These are phyloP conservation scores for Antheraea yamamai DNA, from an alignment of 2,888 invertebrate genomes.

Conservation along the genomic window DNA sequence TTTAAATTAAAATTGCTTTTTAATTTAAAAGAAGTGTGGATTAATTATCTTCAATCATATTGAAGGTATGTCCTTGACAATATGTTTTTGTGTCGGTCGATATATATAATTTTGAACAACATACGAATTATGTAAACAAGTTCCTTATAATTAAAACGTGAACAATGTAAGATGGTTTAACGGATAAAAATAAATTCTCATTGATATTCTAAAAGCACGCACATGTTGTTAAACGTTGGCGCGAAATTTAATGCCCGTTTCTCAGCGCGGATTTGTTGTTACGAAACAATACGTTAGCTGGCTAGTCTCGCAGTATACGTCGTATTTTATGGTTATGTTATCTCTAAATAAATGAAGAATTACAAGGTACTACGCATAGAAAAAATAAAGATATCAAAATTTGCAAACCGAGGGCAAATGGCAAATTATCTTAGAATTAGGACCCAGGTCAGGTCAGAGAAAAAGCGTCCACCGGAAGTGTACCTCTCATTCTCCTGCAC, in stretches of 20 bases:
- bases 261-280: conserved; percentile 18
- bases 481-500: too few relatives aligned
- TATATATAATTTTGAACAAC: neutral
- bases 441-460: neutral
- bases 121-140: conserved; percentile 17
- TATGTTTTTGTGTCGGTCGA: neutral
- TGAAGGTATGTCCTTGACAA: neutral
- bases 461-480: neutral
- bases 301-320: neutral
- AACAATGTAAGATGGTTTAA: conserved; percentile 15
- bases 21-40: too few relatives aligned
- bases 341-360: neutral
- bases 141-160: conserved; percentile 16
- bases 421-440: neutral
- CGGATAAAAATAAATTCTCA: conserved; percentile 20
- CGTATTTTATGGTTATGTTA: neutral
- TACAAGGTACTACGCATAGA: neutral
- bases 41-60: neutral
- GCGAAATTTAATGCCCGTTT: conserved; percentile 19
- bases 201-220: conserved; percentile 21
- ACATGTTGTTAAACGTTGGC: conserved; percentile 17
- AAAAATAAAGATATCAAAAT: neutral
- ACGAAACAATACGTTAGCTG: conserved; percentile 4
- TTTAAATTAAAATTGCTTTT: neutral
- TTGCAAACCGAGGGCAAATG: neutral